Base-by-base conservation (phyloP, 2,113 vertebrate species). In the Periophthalmodon schlosseri region DNA sequence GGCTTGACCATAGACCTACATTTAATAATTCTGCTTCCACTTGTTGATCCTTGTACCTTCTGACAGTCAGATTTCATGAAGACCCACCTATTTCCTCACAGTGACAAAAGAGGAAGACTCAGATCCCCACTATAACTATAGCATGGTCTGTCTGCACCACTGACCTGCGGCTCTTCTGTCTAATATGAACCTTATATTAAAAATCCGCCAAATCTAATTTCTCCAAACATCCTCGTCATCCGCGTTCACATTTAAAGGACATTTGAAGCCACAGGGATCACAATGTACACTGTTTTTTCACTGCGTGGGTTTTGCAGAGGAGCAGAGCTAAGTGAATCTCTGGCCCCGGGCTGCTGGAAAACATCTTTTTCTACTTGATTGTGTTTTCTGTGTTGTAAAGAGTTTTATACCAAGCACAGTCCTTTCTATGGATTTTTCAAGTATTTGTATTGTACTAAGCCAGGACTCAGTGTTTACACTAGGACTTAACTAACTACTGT, bases 131-230 rank as follows among this genome's bases (percentile, higher is more conserved):
- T 52, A 65, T 20, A 58, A 72, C 75, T 47, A 64, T 63, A 70
- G 72, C 14, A 18, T 15, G 81, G 54, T 39, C n/a, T 60, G 69
- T 74, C 54, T 78, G 36, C 57, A 69, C 84, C 68, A 68, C 77
- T 44, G 74, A 80, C 85, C 84, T 9, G 50, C 21, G 74, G 85
- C 76, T 49, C 60, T 84, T 87, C 85, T 85, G 84, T 86, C 85
- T 86, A 87, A 86, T 91, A 91, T 83, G 80, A 50, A 52, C 52
- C 73, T 81, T 74, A 77, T 80, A 84, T 74, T 84, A 73, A 84
- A 76, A 76, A 81, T 47, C 9, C 13, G 23, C 72, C 23, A 24
- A 80, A 81, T 85, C 76, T 61, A 50, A 76, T 85, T 85, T 39
- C 77, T 80, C 78, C 81, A 69, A 74, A 74, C 39, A 39, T 16